Conservation (phyloP, 2,797 vertebrate genomes). For the Cetoscarus ocellatus region DNA sequence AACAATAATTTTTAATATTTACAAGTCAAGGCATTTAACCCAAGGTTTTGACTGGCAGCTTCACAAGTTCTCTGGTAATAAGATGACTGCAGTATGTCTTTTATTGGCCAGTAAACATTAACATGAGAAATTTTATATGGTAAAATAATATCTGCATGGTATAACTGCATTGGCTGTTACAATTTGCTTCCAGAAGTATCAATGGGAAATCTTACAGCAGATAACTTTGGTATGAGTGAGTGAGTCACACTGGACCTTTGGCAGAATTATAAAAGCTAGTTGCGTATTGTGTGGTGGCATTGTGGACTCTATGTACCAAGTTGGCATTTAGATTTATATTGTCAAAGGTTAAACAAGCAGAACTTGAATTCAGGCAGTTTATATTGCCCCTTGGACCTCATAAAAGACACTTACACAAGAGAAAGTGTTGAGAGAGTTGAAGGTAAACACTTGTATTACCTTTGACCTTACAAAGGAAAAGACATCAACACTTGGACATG, state of each 20-base stretch:
- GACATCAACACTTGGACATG: slow-evolving; percentile 12
- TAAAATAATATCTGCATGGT: slow-evolving; percentile 64
- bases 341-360: slow-evolving; percentile 63
- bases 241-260: slow-evolving; percentile 40
- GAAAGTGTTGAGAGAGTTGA: slow-evolving; percentile 38
- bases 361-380: slow-evolving; percentile 44
- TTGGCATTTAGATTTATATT: slow-evolving; percentile 53
- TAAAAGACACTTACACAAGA: slow-evolving; percentile 50
- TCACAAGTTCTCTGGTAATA: slow-evolving; percentile 63
- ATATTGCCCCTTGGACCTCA: slow-evolving; percentile 51
- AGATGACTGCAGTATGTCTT: slow-evolving; percentile 48
- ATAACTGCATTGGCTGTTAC: slow-evolving; percentile 38
- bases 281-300: slow-evolving; percentile 25
- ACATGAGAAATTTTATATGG: slow-evolving; percentile 71
- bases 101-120: slow-evolving; percentile 70
- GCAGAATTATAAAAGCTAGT: slow-evolving; percentile 66
- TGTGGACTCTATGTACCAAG: slow-evolving; percentile 21
- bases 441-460: slow-evolving; percentile 59
- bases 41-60: slow-evolving; percentile 44
- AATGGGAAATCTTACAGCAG: slow-evolving; percentile 39
- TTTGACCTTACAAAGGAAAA: slow-evolving; percentile 54
- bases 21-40: slow-evolving; percentile 20
- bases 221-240: slow-evolving; percentile 25
- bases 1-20: slow-evolving; percentile 4
- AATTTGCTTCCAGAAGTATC: slow-evolving; percentile 39